A percentile compares a stretch with the other conserved stretches of the same genome.
These are phyloP conservation scores for Notolepis coatsorum DNA, from an alignment of 2,797 vertebrate species.

Conservation along the genomic window DNA sequence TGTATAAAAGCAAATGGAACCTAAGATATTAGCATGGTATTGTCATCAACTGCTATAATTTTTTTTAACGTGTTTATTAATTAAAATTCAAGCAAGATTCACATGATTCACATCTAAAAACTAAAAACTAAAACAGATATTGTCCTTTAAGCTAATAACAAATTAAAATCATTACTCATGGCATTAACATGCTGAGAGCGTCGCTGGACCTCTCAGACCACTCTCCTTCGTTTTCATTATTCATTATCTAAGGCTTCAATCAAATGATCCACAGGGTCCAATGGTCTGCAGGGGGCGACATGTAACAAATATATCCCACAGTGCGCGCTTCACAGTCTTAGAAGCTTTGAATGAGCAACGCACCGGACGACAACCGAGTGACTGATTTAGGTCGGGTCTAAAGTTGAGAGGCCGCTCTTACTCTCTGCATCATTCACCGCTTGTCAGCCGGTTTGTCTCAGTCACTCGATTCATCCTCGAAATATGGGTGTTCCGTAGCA, in stretches of 20 bases:
- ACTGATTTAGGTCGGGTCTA: constrained; percentile 39
- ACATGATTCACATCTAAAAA: constrained; percentile 29
- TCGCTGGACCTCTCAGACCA: constrained; percentile 34
- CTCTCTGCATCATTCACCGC: constrained; percentile 21
- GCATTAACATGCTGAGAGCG: constrained; percentile 48
- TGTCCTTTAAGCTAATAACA: constrained; percentile 48
- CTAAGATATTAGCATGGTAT: background rate
- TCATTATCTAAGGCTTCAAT: constrained; percentile 32
- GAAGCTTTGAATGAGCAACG: constrained; percentile 30
- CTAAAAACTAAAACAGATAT: constrained; percentile 56
- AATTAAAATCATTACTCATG: constrained; percentile 46
- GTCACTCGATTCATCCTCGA: constrained; percentile 69
- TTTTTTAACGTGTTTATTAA: background rate
- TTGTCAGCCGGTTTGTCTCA: constrained; percentile 61
- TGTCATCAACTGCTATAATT: background rate
- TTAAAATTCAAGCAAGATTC: background rate
- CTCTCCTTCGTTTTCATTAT: constrained; percentile 44
- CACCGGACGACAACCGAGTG: constrained; percentile 32
- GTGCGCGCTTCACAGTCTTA: constrained; percentile 25
- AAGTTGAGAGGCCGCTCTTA: constrained; percentile 45
- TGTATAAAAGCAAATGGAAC: constrained; percentile 17
- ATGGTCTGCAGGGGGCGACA: constrained; percentile 19
- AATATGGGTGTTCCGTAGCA: constrained; percentile 87
- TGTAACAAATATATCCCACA: constrained; percentile 30
- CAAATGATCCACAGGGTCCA: constrained; percentile 37